These are phyloP conservation scores for Rhodinocichla rosea DNA, from an alignment of 2,113 vertebrate species.

Conservation along the genomic window DNA sequence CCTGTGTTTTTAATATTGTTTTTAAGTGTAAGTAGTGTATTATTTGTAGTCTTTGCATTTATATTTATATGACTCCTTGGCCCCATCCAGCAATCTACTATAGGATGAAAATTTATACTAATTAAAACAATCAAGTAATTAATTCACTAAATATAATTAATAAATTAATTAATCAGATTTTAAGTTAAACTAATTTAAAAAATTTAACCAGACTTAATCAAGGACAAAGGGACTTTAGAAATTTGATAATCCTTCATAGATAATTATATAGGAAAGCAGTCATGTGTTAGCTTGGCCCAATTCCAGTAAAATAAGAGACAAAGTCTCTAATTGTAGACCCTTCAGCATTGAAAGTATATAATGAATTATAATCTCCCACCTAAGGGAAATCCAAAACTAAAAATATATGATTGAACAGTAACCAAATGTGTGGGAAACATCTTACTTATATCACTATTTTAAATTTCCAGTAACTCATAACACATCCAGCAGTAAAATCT, in stretches of 20 bases:
- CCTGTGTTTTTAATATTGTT: neutral
- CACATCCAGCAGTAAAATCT: accelerated
- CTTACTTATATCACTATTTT: neutral
- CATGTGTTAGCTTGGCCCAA: neutral
- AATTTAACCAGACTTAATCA: neutral
- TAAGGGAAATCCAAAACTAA: neutral
- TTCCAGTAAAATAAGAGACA: neutral
- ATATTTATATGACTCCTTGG: neutral
- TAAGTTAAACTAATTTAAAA: neutral
- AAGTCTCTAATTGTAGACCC: neutral
- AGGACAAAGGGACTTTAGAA: neutral
- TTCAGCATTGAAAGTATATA: neutral
- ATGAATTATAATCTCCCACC: neutral
- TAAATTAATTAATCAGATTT: neutral
- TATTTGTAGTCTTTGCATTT: neutral
- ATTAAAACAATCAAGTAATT: neutral
- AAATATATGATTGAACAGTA: neutral
- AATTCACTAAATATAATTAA: neutral
- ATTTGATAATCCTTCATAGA: neutral
- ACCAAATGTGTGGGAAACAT: neutral
- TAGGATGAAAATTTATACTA: neutral
- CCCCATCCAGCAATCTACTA: neutral
- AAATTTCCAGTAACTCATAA: neutral
- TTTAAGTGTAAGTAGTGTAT: neutral
- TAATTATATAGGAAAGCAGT: neutral